phyloP scores from a whole-genome alignment of 2,888 invertebrate genomes.

The Ichneumoninae sp. region DNA sequence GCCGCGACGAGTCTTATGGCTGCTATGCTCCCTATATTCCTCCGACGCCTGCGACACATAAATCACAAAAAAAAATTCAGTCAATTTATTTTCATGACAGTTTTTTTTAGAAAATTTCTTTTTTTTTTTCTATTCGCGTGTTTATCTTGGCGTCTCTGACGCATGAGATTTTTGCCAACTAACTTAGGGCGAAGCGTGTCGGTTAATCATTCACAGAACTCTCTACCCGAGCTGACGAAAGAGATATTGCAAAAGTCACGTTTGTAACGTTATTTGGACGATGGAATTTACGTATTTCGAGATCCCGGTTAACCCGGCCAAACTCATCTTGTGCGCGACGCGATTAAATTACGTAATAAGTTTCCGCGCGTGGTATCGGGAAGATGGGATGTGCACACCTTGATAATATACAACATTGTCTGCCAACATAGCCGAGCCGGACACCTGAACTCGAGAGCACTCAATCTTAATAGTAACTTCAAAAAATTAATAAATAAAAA shows the following conservation, averaged over 20 bases:
- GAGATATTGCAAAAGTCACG: constrained; percentile 56
- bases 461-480: neutral
- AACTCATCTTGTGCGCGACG: constrained; percentile 68
- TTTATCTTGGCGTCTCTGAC: constrained; percentile 13
- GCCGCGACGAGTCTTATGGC: constrained; percentile 80
- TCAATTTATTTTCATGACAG: neutral
- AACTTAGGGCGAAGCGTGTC: constrained; percentile 29
- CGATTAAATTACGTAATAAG: constrained; percentile 73
- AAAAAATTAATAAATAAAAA: neutral
- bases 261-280: constrained; percentile 54
- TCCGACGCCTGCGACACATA: constrained; percentile 80
- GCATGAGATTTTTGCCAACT: constrained; percentile 39
- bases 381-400: constrained; percentile 50
- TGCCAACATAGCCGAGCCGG: neutral
- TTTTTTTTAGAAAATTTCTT: neutral
- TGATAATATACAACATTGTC: neutral
- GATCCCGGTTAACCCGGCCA: constrained; percentile 74
- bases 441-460: neutral
- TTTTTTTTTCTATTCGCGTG: constrained; percentile 7
- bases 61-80: too few species aligned
- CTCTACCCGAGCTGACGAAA: neutral
- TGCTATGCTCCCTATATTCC: constrained; percentile 81
- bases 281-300: constrained; percentile 75
- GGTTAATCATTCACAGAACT: constrained; percentile 41
- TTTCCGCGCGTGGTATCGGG: constrained; percentile 38